A percentile compares a stretch with the other conserved stretches of the same genome.
phyloP scores from a whole-genome alignment of 2,113 vertebrate genomes.

The Nettapus auritus region DNA sequence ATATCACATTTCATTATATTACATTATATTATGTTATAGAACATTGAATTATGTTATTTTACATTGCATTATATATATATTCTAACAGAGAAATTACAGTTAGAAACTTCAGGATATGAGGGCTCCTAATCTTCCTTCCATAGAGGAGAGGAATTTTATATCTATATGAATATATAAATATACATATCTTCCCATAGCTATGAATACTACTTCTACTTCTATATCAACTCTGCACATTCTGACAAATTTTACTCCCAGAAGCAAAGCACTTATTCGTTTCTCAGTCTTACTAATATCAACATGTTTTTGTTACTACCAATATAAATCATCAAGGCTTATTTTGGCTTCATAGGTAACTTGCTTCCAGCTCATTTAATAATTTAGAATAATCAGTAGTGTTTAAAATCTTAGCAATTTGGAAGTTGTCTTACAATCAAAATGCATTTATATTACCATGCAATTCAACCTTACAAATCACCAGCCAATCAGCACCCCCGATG shows the following conservation, averaged over 20 bases:
- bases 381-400: slow-evolving; percentile 59
- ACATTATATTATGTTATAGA: neutral
- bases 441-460: slow-evolving; percentile 34
- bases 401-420: slow-evolving; percentile 50
- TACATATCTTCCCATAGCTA: neutral
- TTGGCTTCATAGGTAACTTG: slow-evolving; percentile 50
- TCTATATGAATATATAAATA: too few species aligned
- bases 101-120: neutral
- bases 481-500: slow-evolving; percentile 54
- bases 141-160: neutral
- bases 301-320: slow-evolving; percentile 51
- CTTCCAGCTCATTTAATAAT: slow-evolving; percentile 59
- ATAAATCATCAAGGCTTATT: slow-evolving; percentile 54
- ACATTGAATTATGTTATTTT: neutral
- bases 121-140: neutral
- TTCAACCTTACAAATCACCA: slow-evolving; percentile 60
- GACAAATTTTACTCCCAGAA: neutral
- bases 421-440: slow-evolving; percentile 56
- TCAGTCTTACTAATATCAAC: slow-evolving; percentile 13
- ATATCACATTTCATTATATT: neutral
- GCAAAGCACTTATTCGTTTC: slow-evolving; percentile 3
- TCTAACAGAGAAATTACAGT: neutral
- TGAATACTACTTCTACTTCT: neutral
- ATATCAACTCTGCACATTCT: neutral
- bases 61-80: neutral